A percentile compares a stretch with the other conserved stretches of the same genome.
Conservation (phyloP, 2,113 vertebrate genomes). For the Actenoides hombroni region DNA sequence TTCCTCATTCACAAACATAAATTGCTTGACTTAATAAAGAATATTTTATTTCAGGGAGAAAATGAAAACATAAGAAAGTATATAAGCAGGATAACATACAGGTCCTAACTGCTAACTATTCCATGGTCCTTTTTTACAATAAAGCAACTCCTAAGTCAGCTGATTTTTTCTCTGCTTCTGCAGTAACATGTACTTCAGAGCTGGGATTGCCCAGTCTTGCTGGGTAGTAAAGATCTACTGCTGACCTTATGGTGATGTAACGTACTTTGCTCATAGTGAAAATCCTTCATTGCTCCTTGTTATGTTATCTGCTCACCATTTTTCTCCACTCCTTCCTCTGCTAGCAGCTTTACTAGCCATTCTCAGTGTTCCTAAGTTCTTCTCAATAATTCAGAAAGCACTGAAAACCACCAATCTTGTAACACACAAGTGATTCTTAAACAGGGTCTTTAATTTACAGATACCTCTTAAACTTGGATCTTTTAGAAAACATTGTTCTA, state of each 20-base stretch:
- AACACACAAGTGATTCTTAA: background rate
- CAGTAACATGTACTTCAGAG: background rate
- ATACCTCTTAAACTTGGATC: background rate
- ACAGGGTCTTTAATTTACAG: background rate
- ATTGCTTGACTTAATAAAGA: background rate
- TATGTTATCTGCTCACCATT: background rate
- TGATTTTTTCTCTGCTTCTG: background rate
- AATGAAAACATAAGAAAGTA: background rate
- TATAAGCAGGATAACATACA: background rate
- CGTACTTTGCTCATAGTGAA: background rate
- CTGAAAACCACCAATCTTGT: background rate
- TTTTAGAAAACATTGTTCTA: background rate
- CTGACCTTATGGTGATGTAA: background rate
- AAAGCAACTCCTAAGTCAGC: background rate
- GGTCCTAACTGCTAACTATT: background rate
- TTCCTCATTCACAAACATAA: background rate
- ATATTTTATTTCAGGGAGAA: background rate
- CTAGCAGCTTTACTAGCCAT: background rate
- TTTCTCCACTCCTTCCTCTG: background rate
- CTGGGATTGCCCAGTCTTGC: background rate
- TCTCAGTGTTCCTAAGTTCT: background rate
- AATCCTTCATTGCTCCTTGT: background rate
- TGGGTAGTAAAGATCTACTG: background rate
- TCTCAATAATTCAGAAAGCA: background rate
- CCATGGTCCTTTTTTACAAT: background rate